Conservation (phyloP, 2,113 vertebrate genomes). For the Martes martes region DNA sequence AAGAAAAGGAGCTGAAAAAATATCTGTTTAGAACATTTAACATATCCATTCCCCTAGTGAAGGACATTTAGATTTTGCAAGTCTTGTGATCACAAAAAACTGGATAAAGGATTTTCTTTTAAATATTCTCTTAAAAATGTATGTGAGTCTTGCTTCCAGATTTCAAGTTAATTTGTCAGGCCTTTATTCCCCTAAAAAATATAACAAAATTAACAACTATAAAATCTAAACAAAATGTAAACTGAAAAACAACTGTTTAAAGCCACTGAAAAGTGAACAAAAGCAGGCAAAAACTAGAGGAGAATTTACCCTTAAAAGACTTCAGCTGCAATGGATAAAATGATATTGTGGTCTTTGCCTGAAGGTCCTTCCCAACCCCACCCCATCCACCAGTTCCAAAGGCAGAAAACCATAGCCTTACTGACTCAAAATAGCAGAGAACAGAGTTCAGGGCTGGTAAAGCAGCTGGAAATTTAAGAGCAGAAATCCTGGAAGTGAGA, state of each 20-base stretch:
- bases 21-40: background rate
- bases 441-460: background rate
- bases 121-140: background rate
- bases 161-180: background rate
- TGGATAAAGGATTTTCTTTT: background rate
- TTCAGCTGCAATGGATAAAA: background rate
- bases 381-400: background rate
- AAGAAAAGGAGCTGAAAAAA: background rate
- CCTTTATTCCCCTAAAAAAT: background rate
- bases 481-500: background rate
- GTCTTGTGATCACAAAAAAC: background rate
- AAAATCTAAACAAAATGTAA: background rate
- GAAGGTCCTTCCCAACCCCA: background rate
- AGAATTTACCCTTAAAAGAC: background rate
- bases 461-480: background rate
- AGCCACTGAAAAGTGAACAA: background rate
- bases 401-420: background rate
- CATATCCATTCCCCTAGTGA: background rate
- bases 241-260: background rate
- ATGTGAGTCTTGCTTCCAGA: background rate
- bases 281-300: background rate
- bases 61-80: background rate
- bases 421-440: background rate
- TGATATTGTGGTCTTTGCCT: background rate
- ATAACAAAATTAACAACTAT: background rate